Conservation (phyloP, 2,113 vertebrate genomes). For the Elachura formosa region DNA sequence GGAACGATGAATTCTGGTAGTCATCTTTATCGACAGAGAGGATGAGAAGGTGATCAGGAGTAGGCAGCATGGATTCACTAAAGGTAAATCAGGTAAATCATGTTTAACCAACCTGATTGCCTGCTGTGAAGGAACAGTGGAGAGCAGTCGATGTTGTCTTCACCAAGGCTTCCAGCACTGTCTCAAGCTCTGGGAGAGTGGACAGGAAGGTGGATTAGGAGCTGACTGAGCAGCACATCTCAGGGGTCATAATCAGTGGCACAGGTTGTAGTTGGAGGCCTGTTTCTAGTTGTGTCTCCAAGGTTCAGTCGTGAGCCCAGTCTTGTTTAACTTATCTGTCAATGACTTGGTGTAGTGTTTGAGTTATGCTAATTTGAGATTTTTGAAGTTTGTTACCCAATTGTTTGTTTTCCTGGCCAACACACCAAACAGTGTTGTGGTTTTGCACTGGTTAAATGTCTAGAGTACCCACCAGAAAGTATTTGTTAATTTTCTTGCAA, state of each 20-base stretch:
- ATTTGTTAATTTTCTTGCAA: no score
- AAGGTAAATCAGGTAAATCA: neutral
- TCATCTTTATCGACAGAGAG: neutral
- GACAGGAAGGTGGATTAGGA: neutral
- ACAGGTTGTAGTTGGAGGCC: neutral
- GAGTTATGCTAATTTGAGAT: no score
- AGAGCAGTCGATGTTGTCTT: neutral
- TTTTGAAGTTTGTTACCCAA: no score
- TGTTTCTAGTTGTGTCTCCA: accelerated
- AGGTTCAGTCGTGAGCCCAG: neutral
- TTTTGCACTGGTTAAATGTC: no score
- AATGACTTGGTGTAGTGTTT: no score
- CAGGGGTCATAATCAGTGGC: neutral
- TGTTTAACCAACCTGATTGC: neutral
- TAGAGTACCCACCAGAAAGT: no score
- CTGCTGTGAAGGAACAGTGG: neutral
- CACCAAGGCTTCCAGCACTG: neutral
- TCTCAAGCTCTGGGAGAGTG: neutral
- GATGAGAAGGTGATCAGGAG: neutral
- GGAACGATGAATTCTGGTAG: neutral
- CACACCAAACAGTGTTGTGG: no score
- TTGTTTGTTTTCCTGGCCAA: no score
- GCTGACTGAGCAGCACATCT: neutral
- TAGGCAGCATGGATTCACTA: neutral
- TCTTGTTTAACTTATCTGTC: neutral